A percentile compares a stretch with the other conserved stretches of the same genome.
These are phyloP conservation scores for Abrostola tripartita DNA, from an alignment of 2,888 invertebrate genomes.

Conservation along the genomic window DNA sequence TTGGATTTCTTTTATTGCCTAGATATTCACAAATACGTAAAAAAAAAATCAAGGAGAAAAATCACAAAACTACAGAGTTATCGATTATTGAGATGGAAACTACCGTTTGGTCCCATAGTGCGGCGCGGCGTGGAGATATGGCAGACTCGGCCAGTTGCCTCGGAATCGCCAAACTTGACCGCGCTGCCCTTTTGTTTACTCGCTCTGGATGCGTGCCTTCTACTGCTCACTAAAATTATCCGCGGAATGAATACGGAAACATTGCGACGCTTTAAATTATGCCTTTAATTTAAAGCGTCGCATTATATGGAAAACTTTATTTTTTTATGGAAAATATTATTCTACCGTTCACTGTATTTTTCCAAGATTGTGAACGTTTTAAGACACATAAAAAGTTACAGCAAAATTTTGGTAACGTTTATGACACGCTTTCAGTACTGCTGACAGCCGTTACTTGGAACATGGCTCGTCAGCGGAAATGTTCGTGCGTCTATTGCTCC, in stretches of 20 bases:
- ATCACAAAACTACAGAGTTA: no score
- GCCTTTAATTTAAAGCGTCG: constrained; percentile 21
- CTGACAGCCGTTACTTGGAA: constrained; percentile 62
- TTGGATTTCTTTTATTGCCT: no score
- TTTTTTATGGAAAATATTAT: constrained; percentile 21
- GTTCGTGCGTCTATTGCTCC: constrained; percentile 62
- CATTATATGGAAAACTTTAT: constrained; percentile 18
- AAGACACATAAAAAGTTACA: constrained; percentile 35
- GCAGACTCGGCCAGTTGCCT: constrained; percentile 70
- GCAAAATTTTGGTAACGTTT: constrained; percentile 46
- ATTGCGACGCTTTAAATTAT: constrained; percentile 28
- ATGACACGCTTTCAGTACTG: constrained; percentile 61
- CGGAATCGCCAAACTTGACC: constrained; percentile 79
- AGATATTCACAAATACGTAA: no score
- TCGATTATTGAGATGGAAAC: no score
- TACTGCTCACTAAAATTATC: constrained; percentile 63
- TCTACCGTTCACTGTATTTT: constrained; percentile 19
- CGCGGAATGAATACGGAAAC: constrained; percentile 28
- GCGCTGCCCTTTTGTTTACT: constrained; percentile 70
- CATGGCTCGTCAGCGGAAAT: constrained; percentile 65
- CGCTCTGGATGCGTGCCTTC: constrained; percentile 58
- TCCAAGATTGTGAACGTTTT: constrained; percentile 28
- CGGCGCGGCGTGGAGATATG: constrained; percentile 61
- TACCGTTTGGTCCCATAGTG: no score
- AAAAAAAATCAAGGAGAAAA: no score